These are phyloP conservation scores for Actias luna DNA, from an alignment of 2,888 invertebrate species.

Conservation along the genomic window DNA sequence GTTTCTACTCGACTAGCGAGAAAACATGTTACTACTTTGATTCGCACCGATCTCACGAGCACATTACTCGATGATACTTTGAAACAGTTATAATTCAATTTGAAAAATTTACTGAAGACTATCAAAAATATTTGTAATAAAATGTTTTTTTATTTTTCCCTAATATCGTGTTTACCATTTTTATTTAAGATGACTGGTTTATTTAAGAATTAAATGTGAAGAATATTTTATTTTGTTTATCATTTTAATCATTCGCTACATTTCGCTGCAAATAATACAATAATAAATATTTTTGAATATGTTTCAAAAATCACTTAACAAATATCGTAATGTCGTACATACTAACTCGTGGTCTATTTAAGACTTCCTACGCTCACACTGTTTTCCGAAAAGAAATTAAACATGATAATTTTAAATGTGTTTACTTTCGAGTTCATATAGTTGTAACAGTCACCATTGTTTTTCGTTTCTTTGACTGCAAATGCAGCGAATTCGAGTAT, in stretches of 20 bases:
- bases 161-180: neutral
- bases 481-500: constrained; percentile 5
- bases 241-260: no score
- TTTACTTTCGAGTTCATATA: constrained; percentile 2
- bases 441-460: constrained; percentile 6
- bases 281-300: neutral
- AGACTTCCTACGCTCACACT: no score
- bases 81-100: neutral
- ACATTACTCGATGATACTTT: neutral
- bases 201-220: neutral
- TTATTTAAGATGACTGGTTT: neutral
- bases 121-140: neutral
- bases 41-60: constrained; percentile 25
- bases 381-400: neutral
- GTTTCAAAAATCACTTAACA: neutral
- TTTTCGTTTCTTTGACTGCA: constrained; percentile 12
- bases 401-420: neutral
- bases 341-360: no score
- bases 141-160: neutral
- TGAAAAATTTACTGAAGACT: neutral
- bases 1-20: constrained; percentile 37
- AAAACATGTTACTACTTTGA: constrained; percentile 39
- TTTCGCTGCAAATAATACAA: no score
- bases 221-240: neutral
- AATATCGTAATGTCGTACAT: neutral